phyloP scores from a whole-genome alignment of 2,888 invertebrate species.

The Julus scandinavius region DNA sequence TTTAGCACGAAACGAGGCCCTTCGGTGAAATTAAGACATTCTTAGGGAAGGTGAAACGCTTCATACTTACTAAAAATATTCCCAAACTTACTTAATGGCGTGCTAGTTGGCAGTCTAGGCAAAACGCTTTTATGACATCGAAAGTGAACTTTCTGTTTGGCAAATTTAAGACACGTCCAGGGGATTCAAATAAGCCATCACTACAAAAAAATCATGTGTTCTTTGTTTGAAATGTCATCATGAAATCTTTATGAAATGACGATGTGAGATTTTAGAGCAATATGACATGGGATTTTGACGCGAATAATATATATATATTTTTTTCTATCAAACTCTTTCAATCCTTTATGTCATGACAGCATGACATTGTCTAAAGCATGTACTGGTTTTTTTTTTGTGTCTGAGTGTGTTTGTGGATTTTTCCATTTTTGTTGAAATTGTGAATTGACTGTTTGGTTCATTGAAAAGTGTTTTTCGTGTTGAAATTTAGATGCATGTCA shows the following conservation, averaged over 20 bases:
- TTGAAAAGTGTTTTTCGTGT: too few relatives aligned
- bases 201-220: background rate
- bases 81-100: slow-evolving; percentile 10
- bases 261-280: background rate
- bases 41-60: slow-evolving; percentile 15
- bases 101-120: background rate
- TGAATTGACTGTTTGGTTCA: too few relatives aligned
- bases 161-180: background rate
- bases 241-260: background rate
- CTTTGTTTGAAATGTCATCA: background rate
- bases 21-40: slow-evolving; percentile 39
- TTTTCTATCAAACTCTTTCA: background rate
- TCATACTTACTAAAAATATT: slow-evolving; percentile 42
- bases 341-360: background rate
- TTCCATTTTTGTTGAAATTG: too few relatives aligned
- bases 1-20: slow-evolving; percentile 36
- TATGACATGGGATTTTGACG: background rate
- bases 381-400: too few relatives aligned
- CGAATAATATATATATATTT: background rate
- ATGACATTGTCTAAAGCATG: background rate
- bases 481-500: too few relatives aligned
- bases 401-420: too few relatives aligned
- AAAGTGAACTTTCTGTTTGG: background rate
- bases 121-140: background rate
- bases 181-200: background rate